phyloP scores from a whole-genome alignment of 2,797 vertebrate genomes.

The Eurystomus glaucurus region DNA sequence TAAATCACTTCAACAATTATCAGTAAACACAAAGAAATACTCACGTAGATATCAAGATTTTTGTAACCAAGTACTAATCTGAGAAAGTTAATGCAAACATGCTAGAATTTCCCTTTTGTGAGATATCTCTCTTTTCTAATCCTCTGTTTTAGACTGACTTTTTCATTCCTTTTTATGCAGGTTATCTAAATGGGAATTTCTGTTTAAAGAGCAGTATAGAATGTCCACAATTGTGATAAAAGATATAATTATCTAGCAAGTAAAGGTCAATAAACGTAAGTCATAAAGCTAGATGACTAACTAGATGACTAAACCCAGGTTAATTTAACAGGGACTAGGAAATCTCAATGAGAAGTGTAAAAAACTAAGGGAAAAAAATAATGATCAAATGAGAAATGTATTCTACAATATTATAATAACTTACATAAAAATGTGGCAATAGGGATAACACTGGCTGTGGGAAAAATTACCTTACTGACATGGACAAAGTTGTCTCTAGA shows the following conservation, averaged over 20 bases:
- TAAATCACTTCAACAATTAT: slow-evolving; percentile 44
- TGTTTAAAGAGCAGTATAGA: neutral
- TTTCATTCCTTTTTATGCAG: neutral
- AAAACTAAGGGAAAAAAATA: neutral
- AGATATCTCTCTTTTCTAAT: neutral
- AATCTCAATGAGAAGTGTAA: neutral
- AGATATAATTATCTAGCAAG: neutral
- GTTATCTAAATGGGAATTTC: neutral
- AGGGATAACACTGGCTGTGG: neutral
- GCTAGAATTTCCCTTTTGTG: neutral
- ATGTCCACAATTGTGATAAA: neutral
- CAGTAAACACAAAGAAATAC: slow-evolving; percentile 20
- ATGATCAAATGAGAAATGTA: neutral
- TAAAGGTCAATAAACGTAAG: neutral
- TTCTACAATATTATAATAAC: neutral
- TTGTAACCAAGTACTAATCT: neutral
- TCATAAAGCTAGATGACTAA: neutral
- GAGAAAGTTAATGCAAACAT: neutral
- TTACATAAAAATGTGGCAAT: slow-evolving; percentile 21
- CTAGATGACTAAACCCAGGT: neutral
- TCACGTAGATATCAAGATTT: neutral
- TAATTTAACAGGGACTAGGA: neutral
- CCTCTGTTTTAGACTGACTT: neutral
- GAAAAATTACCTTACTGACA: neutral
- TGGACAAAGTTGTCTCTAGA: slow-evolving; percentile 28